A percentile compares a stretch with the other conserved stretches of the same genome.
Conservation (phyloP, 2,888 invertebrate species). For the Pseudococcus jackbeardsleyi region DNA sequence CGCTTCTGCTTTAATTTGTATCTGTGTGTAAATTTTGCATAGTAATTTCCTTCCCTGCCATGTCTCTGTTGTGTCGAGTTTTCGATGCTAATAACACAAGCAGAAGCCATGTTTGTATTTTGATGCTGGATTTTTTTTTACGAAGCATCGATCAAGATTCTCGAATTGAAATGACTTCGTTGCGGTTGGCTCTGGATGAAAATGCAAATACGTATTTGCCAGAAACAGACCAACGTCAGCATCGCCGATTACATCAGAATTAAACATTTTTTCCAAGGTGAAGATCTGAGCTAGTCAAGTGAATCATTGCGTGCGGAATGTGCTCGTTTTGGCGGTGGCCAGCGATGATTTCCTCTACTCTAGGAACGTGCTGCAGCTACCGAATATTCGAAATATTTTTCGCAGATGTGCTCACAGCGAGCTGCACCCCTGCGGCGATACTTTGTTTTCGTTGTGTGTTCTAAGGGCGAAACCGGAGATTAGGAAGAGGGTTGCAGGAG, state of each 20-base stretch:
- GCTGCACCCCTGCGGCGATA: background rate
- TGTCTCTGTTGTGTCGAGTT: background rate
- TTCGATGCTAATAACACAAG: slow-evolving; percentile 8
- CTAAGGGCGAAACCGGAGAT: background rate
- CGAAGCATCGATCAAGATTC: background rate
- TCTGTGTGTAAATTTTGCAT: slow-evolving; percentile 51
- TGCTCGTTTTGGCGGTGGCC: background rate
- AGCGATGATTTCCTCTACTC: background rate
- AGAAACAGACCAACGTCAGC: background rate
- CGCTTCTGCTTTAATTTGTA: slow-evolving; percentile 53
- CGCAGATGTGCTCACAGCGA: background rate
- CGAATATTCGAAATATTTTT: slow-evolving; percentile 9
- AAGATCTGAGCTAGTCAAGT: background rate
- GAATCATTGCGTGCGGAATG: background rate
- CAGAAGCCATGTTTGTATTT: background rate
- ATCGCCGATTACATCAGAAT: background rate
- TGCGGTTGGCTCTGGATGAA: too few relatives aligned
- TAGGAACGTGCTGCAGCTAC: background rate
- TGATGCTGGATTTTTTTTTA: background rate
- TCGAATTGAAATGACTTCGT: background rate
- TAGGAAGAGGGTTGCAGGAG: background rate
- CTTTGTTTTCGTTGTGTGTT: slow-evolving; percentile 1
- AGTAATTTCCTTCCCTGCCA: slow-evolving; percentile 38
- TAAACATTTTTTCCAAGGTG: background rate
- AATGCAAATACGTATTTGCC: background rate